Base-by-base conservation (phyloP, 1,140 invertebrate species). In the Drosophila littoralis region DNA sequence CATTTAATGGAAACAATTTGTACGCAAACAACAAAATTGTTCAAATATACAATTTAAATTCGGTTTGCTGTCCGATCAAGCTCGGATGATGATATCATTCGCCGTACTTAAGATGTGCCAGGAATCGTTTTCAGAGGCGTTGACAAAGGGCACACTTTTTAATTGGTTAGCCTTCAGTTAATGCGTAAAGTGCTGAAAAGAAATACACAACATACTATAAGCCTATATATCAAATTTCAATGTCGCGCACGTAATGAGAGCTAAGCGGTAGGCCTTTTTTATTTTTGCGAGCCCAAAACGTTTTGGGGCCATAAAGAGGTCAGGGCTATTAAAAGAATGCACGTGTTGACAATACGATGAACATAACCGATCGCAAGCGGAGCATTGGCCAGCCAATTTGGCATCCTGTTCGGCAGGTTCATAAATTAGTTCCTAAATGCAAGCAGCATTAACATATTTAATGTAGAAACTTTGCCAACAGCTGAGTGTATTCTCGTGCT, bases 161-260 rank as follows among this genome's bases (percentile, higher is more conserved):
- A 79, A 79, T 79, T 68, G 57, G 52, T 59, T 64, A 75, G 77
- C 77, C 77, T 79, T 79, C 70, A 58, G 57, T 54, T 59, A 77
- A 79, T 69, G 76, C 77, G 77, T 79, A 38, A 38, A 38, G 5
- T 42, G 12, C 38, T 42, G 38, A n/a, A 42, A n/a, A 42, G 38
- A 3, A 42, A n/a, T n/a, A 42, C 9, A 42, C 4, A 28, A 42
- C 9, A 42, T 3, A 28, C 22, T 13, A 42, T 42, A 6, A n/a
- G 36, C 4, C 48, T 55, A 48, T 52, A 58, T 66, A 82, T 78
- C 46, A 68, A 15, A 72, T 75, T 82, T 86, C 75, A 85, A 86
- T 85, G 82, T 82, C 82, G 67, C 74, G 81, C 82, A 86, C 82
- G 81, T 85, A 86, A 65, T 57, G 72, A 66, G 69, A 68, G 65